Percentiles rank a stretch among this genome's conserved stretches.
These are phyloP conservation scores for Gnathonemus echidnorhynchus DNA, from an alignment of 2,113 vertebrate genomes.

Conservation along the genomic window DNA sequence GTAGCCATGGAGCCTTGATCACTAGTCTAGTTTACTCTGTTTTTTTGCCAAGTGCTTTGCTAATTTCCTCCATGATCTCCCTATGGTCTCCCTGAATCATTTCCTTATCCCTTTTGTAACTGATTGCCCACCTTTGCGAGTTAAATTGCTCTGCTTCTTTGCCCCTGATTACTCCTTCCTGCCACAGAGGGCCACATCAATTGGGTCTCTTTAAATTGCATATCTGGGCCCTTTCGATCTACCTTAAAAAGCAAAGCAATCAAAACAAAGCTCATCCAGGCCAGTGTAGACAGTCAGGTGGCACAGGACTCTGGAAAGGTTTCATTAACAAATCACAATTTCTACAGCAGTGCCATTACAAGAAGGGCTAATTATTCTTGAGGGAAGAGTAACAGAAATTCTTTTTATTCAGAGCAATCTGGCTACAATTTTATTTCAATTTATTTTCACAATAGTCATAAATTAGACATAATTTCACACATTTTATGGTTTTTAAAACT, in stretches of 20 bases:
- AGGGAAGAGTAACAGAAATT: slow-evolving; percentile 10
- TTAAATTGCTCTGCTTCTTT: slow-evolving; percentile 63
- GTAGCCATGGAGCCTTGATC: slow-evolving; percentile 29
- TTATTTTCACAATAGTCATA: slow-evolving; percentile 30
- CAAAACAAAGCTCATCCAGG: slow-evolving; percentile 48
- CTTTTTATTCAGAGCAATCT: slow-evolving; percentile 33
- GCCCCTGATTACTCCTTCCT: slow-evolving; percentile 70
- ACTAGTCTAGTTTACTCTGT: slow-evolving; percentile 25
- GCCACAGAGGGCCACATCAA: slow-evolving; percentile 55
- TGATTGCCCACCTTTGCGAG: slow-evolving; percentile 64
- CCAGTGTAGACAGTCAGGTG: slow-evolving; percentile 39
- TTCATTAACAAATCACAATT: slow-evolving; percentile 35
- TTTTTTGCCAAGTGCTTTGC: slow-evolving; percentile 16
- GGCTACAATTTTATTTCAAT: slow-evolving; percentile 33
- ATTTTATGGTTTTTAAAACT: slow-evolving; percentile 25
- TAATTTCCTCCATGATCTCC: slow-evolving; percentile 44
- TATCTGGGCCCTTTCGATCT: slow-evolving; percentile 48
- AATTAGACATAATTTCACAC: slow-evolving; percentile 36
- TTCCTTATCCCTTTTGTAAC: slow-evolving; percentile 61
- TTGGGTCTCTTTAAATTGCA: slow-evolving; percentile 61
- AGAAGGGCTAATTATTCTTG: slow-evolving; percentile 20
- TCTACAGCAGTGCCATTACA: slow-evolving; percentile 30
- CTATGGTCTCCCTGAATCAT: slow-evolving; percentile 56
- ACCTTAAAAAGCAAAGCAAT: slow-evolving; percentile 44
- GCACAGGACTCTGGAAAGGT: slow-evolving; percentile 18